phyloP scores from a whole-genome alignment of 2,797 vertebrate species.

The Enteromius thamalakanensis region DNA sequence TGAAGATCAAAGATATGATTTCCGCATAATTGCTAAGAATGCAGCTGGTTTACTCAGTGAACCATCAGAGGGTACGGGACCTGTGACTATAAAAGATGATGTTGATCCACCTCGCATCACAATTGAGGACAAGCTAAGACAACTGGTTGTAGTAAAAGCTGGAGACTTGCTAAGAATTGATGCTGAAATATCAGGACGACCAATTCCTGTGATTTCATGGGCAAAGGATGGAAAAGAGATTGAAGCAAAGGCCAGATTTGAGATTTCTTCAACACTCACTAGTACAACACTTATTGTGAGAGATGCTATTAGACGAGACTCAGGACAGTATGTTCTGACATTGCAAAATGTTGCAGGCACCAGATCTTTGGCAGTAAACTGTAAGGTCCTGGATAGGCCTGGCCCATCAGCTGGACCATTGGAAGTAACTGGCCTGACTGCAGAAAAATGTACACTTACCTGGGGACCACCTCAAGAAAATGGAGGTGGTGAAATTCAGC shows the following conservation, averaged over 20 bases:
- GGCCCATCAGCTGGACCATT: conserved; percentile 92
- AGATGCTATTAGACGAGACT: conserved; percentile 92
- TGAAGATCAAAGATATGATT: conserved; percentile 93
- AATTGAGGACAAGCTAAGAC: conserved; percentile 90
- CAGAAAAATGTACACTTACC: conserved; percentile 92
- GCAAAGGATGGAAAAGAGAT: conserved; percentile 91
- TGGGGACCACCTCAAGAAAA: conserved; percentile 94
- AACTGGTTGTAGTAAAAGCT: conserved; percentile 89
- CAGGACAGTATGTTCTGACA: conserved; percentile 91
- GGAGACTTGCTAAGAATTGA: conserved; percentile 93
- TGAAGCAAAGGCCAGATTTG: conserved; percentile 89
- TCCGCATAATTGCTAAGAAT: conserved; percentile 93
- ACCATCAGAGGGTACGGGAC: conserved; percentile 91
- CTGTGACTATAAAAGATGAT: conserved; percentile 92
- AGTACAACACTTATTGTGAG: conserved; percentile 85
- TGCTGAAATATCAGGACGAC: conserved; percentile 89
- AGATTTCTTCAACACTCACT: conserved; percentile 85
- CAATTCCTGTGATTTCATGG: conserved; percentile 91
- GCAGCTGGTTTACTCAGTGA: conserved; percentile 90
- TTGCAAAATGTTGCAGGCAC: conserved; percentile 92
- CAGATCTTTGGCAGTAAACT: conserved; percentile 84
- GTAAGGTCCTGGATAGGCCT: conserved; percentile 93
- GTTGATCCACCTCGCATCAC: conserved; percentile 91
- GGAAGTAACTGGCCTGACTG: conserved; percentile 85
- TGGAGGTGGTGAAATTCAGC: conserved; percentile 90